A percentile compares a stretch with the other conserved stretches of the same genome.
These are phyloP conservation scores for Pyrrhia umbra DNA, from an alignment of 2,888 invertebrate species.

Conservation along the genomic window DNA sequence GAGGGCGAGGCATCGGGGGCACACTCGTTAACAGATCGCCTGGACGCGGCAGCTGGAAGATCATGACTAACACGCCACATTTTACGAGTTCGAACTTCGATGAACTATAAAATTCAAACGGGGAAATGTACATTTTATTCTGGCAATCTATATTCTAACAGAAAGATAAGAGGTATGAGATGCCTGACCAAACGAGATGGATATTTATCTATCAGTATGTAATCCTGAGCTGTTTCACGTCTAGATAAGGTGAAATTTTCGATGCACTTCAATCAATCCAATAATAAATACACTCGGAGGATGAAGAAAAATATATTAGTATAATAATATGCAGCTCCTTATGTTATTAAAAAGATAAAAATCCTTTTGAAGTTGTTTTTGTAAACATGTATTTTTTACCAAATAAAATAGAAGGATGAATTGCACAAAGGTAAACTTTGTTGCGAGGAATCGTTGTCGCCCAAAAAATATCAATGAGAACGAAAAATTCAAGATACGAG, in stretches of 20 bases:
- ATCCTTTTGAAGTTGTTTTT: too few species aligned
- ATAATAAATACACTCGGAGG: conserved; percentile 6
- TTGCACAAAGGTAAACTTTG: neutral
- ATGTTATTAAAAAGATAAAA: too few species aligned
- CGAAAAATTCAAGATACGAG: neutral
- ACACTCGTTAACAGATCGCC: conserved; percentile 77
- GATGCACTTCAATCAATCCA: conserved; percentile 28
- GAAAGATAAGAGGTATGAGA: conserved; percentile 21
- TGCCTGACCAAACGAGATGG: conserved; percentile 26
- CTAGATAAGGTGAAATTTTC: conserved; percentile 29
- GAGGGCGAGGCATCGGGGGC: conserved; percentile 75
- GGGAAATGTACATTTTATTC: conserved; percentile 66
- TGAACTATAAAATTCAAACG: conserved; percentile 78
- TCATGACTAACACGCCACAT: conserved; percentile 75
- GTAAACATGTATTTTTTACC: too few species aligned
- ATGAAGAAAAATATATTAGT: neutral
- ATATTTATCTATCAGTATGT: conserved; percentile 32
- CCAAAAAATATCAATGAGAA: neutral
- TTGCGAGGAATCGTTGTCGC: neutral
- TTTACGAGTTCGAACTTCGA: conserved; percentile 76
- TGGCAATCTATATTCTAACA: conserved; percentile 18
- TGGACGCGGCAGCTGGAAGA: conserved; percentile 62
- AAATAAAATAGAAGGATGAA: too few species aligned
- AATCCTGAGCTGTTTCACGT: conserved; percentile 30
- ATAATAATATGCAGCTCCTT: too few species aligned